Conservation (phyloP, 2,888 invertebrate genomes). For the Stenolophus ochropezus region DNA sequence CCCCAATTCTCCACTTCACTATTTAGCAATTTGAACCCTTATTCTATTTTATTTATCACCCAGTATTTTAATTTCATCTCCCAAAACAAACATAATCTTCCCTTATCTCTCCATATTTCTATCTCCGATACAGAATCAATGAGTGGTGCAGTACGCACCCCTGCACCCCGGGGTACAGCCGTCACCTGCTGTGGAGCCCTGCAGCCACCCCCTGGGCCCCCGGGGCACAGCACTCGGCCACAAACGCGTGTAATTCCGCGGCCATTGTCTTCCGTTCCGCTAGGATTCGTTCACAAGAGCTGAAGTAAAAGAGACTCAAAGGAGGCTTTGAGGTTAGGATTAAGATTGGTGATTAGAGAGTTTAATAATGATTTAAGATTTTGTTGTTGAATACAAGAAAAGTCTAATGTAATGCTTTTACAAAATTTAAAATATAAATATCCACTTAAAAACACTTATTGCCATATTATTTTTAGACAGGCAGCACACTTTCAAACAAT, state of each 20-base stretch:
- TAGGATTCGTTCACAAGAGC: background rate
- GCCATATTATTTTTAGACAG: no score
- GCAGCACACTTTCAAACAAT: no score
- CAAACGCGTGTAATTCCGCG: conserved; percentile 56
- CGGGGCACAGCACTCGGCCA: conserved; percentile 42
- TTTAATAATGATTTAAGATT: no score
- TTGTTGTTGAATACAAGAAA: background rate
- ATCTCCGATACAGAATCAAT: conserved; percentile 46
- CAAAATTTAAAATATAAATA: no score
- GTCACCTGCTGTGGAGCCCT: conserved; percentile 49
- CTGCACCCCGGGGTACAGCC: background rate
- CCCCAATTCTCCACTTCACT: background rate
- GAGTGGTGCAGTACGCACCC: conserved; percentile 4
- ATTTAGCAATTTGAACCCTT: no score
- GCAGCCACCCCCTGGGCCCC: background rate
- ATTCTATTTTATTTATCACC: background rate
- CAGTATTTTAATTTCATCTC: background rate
- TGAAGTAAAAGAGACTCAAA: background rate
- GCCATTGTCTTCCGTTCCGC: conserved; percentile 53
- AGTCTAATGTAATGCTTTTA: no score
- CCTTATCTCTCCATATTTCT: background rate
- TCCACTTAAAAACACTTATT: no score
- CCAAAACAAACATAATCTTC: background rate
- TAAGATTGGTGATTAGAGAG: background rate
- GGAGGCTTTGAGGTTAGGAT: conserved; percentile 6